A percentile compares a stretch with the other conserved stretches of the same genome.
Evolutionary conservation across 2,113 vertebrate genomes (phyloP).

Genomic region (Cheirogaleus medius): DNA sequence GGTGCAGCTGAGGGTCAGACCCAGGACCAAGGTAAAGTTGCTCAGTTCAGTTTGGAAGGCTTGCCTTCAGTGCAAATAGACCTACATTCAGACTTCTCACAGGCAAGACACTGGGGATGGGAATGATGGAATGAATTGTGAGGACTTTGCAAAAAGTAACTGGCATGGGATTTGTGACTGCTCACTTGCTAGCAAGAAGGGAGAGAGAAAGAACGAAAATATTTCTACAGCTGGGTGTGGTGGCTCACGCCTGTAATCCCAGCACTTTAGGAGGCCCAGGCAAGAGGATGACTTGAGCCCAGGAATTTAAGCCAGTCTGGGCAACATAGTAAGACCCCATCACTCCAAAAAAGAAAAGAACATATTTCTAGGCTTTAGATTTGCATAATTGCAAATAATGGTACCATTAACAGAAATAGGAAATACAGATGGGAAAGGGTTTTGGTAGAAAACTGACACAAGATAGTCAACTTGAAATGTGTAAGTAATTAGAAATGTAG

Average conservation of each 20-base stretch:
- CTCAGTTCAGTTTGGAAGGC: background rate
- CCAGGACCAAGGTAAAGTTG: background rate
- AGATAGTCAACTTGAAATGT: background rate
- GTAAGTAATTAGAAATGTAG: background rate
- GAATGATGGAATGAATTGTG: background rate
- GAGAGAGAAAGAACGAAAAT: background rate
- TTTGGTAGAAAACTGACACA: background rate
- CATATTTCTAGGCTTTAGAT: background rate
- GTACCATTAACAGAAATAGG: background rate
- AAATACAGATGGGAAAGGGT: background rate
- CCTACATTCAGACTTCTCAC: background rate
- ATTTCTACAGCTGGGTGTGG: no score
- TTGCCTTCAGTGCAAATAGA: background rate
- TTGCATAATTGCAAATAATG: background rate
- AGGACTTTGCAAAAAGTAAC: background rate
- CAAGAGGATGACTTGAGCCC: no score
- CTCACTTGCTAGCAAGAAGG: background rate
- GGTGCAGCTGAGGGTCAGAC: background rate
- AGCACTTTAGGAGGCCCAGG: no score
- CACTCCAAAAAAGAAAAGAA: background rate
- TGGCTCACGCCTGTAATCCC: no score
- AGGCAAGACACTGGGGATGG: background rate
- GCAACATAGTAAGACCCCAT: no score
- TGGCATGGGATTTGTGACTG: background rate
- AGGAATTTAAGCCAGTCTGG: no score